Percentiles rank a stretch among this genome's conserved stretches.
Evolutionary conservation across 1,140 invertebrate genomes (phyloP).

Genomic region (Aphaenogaster rudis): DNA sequence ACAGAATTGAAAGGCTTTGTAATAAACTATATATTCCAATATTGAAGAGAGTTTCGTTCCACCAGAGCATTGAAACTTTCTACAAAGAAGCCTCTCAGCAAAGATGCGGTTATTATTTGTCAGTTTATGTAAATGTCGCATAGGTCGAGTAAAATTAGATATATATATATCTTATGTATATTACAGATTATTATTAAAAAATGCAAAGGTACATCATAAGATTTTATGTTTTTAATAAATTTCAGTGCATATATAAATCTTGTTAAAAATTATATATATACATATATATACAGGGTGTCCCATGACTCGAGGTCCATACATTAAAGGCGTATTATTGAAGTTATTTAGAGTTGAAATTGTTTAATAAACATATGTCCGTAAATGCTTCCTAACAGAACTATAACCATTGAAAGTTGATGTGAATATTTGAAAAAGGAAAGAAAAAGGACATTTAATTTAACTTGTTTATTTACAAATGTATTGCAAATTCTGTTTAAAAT

Average conservation of each 20-base stretch:
- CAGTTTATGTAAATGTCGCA: background rate
- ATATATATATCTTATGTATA: background rate
- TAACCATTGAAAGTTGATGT: too few relatives aligned
- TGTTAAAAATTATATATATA: background rate
- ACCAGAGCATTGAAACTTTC: background rate
- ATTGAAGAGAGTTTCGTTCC: constrained; percentile 7
- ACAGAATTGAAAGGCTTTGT: constrained; percentile 24
- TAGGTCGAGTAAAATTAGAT: background rate
- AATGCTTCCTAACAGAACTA: too few relatives aligned
- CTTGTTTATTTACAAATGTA: too few relatives aligned
- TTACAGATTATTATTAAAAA: background rate
- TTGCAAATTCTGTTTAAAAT: too few relatives aligned
- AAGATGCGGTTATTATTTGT: constrained; percentile 10
- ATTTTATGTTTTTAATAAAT: background rate
- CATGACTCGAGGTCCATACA: too few relatives aligned
- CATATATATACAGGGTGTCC: background rate
- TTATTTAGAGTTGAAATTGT: too few relatives aligned
- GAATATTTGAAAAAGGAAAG: too few relatives aligned
- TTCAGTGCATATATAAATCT: too few relatives aligned
- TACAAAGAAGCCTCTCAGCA: background rate
- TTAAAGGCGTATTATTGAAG: too few relatives aligned
- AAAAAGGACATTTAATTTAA: too few relatives aligned
- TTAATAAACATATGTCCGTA: too few relatives aligned
- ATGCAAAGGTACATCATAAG: too few relatives aligned
- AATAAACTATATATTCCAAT: constrained; percentile 3